These are phyloP conservation scores for Branchipolynoe longqiensis DNA, from an alignment of 2,888 invertebrate genomes.

Conservation along the genomic window DNA sequence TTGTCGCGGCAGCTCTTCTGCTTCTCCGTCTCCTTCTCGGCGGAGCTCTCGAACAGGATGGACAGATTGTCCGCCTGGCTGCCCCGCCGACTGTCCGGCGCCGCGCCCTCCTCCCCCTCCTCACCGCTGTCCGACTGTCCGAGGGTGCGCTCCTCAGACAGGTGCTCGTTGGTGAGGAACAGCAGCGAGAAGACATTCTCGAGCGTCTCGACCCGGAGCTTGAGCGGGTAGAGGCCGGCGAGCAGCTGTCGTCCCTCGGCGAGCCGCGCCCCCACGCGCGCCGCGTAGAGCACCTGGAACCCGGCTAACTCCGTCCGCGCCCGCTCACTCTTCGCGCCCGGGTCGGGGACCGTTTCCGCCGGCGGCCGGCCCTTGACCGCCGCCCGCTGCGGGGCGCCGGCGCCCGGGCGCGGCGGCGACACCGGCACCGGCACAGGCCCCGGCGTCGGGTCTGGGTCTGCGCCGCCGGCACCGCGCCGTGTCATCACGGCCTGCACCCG, in stretches of 20 bases:
- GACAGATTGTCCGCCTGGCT: conserved; percentile 46
- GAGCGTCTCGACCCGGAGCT: conserved; percentile 84
- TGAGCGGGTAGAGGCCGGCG: conserved; percentile 75
- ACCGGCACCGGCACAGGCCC: background rate
- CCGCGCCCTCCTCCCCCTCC: conserved; percentile 50
- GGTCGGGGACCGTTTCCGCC: background rate
- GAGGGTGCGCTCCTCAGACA: conserved; percentile 80
- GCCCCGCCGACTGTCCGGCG: conserved; percentile 12
- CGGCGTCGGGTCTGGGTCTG: too few species aligned
- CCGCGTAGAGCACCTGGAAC: conserved; percentile 50
- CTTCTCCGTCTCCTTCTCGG: too few species aligned
- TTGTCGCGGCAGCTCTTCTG: too few species aligned
- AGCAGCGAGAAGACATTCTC: conserved; percentile 89
- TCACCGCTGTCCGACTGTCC: conserved; percentile 59
- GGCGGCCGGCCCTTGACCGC: background rate
- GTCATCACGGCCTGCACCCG: background rate
- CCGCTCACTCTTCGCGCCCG: background rate
- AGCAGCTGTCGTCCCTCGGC: conserved; percentile 66
- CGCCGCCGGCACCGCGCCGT: background rate
- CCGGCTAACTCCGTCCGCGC: background rate
- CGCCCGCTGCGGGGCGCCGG: background rate
- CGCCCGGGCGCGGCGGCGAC: background rate
- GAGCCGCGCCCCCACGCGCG: background rate
- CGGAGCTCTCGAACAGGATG: background rate
- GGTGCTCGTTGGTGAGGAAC: conserved; percentile 86